Evolutionary conservation across 2,797 vertebrate species (phyloP), one percentile per base, ranked within the genome.

Genomic region (Pipistrellus pygmaeus): DNA sequence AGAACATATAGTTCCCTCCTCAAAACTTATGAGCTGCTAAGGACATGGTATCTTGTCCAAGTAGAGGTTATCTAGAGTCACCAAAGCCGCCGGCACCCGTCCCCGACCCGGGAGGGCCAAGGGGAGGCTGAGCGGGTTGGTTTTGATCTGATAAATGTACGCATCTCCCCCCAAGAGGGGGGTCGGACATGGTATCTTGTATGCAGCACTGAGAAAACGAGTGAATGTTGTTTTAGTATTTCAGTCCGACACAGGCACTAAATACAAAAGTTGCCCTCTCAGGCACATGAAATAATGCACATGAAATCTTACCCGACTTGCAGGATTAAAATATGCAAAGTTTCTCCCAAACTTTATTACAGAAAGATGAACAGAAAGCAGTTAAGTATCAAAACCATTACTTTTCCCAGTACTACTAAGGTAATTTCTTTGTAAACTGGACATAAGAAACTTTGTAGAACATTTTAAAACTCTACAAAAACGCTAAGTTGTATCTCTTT

Each of bases 341-440:
- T 71, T 95, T 57, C 32, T 71, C 68, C 90, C 91, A 92, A 75
- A 80, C 69, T 87, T 48, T 71, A 38, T 76, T 78, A 10, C 57
- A 92, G 18, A 93, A 95, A 71, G 77, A 85, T 78, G 35, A 92
- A 80, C 46, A 90, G 30, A 93, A 96, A 90, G 38, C n/a, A 32
- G 30, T 87, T 77, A 83, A 32, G 46, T 1, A 66, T 68, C 76
- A 86, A 91, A 92, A 41, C 9, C 13, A 72, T 57, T 38, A 5
- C 32, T 75, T 90, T 95, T 89, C 30, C 23, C 62, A 62, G 11
- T 53, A 91, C 23, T 68, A 62, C 7, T 53, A 90, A 94, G 53
- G 64, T 76, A 9, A 91, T 81, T 57, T 88, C 85, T 85, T 53
- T 81, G 55, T 46, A 32, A 73, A 48, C 6, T 81, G 25, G n/a